Base-by-base conservation (phyloP, 2,113 vertebrate genomes). In the Rousettus leschenaultii region DNA sequence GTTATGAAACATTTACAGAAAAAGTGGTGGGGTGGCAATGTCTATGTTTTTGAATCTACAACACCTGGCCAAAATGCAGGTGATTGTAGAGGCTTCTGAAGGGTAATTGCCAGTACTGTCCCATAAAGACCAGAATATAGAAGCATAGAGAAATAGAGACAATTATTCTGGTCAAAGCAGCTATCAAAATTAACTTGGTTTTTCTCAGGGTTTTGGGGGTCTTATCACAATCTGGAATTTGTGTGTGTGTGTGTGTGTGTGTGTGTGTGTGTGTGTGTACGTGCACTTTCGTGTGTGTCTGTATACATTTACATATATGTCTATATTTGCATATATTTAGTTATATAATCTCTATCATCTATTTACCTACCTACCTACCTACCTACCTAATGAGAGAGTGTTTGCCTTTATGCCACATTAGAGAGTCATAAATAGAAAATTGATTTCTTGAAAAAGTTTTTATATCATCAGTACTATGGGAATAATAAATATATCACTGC, bases 361-460 rank as follows among this genome's bases (percentile, higher is more conserved):
- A 16, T 51, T 16, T 51, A 51, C 14, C 51, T 51, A 51, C 51
- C 51, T 51, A 51, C 48, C 48, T 51, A 51, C 15, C 51, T 51
- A 51, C 51, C 51, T 51, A 51, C 51, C 51, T 51, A 51, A 16
- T 51, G 51, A 51, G 51, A 51, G 51, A 51, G 51, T 15, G 15
- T 9, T 97, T 97, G 71, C 38, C 3, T 0, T 66, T 94, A 95
- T 86, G 57, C 53, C 10, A 43, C 66, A 87, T 96, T 89, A 93
- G 11, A 14, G 65, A 83, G 30, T 21, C 73, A 45, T 91, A 86
- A 97, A 73, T 63, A 86, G 63, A n/a, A 84, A 43, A 74, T 92
- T 92, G 33, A 74, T 97, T 95, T 96, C 28, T 28, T 89, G 30
- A 48, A 74, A 87, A 92, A 63, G 24, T 63, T 88, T 97, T 97